phyloP scores from a whole-genome alignment of 2,113 vertebrate genomes.

The Geothlypis trichas region DNA sequence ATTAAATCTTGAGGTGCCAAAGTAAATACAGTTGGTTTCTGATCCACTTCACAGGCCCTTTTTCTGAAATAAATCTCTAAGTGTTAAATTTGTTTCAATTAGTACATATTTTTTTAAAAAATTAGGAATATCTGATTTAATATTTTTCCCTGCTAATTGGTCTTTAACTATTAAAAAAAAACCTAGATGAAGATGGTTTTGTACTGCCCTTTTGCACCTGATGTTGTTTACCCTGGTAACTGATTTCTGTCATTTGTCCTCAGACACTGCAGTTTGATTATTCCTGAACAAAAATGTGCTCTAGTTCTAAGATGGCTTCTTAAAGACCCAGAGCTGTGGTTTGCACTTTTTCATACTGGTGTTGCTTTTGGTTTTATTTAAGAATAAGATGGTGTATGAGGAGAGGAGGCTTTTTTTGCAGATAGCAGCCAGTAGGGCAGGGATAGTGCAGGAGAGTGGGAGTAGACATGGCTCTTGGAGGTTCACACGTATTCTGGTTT shows the following conservation, averaged over 20 bases:
- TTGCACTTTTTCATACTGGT: not conserved
- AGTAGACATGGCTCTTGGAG: not conserved
- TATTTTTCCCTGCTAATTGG: not conserved
- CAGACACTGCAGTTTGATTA: not conserved
- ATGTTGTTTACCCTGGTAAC: not conserved
- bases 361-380: not conserved
- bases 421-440: not conserved
- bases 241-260: not conserved
- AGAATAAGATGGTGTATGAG: not conserved
- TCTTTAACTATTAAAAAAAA: not conserved
- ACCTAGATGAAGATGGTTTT: not conserved
- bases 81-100: not conserved
- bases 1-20: not conserved
- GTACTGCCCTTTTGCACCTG: not conserved
- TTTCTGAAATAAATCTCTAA: not conserved
- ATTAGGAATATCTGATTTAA: not conserved
- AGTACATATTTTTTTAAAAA: not conserved
- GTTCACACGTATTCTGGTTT: not conserved
- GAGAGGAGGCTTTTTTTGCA: not conserved
- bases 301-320: not conserved
- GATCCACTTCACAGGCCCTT: not conserved
- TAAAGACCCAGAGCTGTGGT: not conserved
- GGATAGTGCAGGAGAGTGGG: not conserved
- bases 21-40: not conserved
- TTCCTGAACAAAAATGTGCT: not conserved